Evolutionary conservation across 2,113 vertebrate genomes (phyloP).

Genomic region (Eubucco bourcierii): DNA sequence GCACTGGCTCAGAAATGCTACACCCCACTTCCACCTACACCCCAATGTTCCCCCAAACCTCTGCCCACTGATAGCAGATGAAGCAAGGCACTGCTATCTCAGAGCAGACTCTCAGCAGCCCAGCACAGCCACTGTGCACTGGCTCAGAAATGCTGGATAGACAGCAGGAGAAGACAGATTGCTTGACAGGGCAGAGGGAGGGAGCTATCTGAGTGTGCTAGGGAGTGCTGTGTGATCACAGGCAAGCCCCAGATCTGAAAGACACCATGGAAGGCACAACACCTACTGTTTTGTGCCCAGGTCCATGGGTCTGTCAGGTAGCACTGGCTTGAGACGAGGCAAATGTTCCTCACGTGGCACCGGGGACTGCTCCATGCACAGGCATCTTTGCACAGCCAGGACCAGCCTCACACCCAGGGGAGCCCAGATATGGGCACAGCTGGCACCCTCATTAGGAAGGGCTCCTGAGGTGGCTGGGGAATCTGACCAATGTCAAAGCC

Average conservation of each 20-base stretch:
- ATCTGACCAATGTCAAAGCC: not conserved
- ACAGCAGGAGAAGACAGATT: not conserved
- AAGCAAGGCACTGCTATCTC: not conserved
- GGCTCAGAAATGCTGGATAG: not conserved
- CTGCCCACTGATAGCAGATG: accelerated
- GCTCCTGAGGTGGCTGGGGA: not conserved
- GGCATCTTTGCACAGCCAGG: not conserved
- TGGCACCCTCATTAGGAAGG: not conserved
- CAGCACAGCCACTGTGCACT: not conserved
- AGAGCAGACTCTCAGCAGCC: not conserved
- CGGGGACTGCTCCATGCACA: not conserved
- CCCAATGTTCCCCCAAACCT: not conserved
- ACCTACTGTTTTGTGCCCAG: accelerated
- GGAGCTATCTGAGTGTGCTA: not conserved
- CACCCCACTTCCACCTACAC: not conserved
- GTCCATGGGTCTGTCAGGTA: not conserved
- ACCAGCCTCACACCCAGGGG: not conserved
- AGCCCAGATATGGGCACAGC: not conserved
- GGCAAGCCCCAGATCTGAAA: not conserved
- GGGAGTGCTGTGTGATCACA: not conserved
- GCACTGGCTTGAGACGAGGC: not conserved
- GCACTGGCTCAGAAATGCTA: not conserved
- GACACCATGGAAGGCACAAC: not conserved
- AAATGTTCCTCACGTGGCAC: not conserved
- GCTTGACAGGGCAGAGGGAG: not conserved